A percentile compares a stretch with the other conserved stretches of the same genome.
These are phyloP conservation scores for Bovichtus variegatus DNA, from an alignment of 2,797 vertebrate species.

Conservation along the genomic window DNA sequence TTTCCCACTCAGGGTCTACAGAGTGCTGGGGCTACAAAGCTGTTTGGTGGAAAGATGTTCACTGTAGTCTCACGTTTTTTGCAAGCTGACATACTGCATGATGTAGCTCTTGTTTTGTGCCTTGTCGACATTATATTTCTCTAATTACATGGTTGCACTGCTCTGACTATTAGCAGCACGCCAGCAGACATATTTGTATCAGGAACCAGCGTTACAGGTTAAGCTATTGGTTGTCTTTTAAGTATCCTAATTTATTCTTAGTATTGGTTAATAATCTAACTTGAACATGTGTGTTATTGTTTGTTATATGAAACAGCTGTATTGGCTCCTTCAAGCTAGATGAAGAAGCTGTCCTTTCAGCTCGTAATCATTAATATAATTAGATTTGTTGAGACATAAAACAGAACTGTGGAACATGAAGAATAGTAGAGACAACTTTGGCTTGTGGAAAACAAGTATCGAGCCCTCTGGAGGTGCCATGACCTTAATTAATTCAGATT, in stretches of 20 bases:
- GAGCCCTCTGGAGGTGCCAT: not conserved
- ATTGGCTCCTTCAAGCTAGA: not conserved
- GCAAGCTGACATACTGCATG: not conserved
- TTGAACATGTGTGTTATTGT: not conserved
- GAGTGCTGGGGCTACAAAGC: not conserved
- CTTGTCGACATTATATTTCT: not conserved
- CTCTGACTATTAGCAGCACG: not conserved
- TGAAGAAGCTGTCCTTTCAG: not conserved
- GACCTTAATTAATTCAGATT: not conserved
- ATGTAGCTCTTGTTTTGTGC: not conserved
- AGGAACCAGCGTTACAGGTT: not conserved
- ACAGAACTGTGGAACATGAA: not conserved
- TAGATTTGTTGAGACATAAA: not conserved
- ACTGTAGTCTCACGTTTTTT: not conserved
- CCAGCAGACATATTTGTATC: not conserved
- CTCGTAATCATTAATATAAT: not conserved
- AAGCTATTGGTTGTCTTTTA: not conserved
- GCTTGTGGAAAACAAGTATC: not conserved
- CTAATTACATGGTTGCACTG: not conserved
- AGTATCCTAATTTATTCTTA: not conserved
- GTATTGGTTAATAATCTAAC: not conserved
- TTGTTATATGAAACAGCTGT: not conserved
- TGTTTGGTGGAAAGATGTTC: constrained; percentile 15
- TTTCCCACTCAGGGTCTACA: too few relatives aligned
- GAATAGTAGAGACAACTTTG: not conserved